These are phyloP conservation scores for Spheniscus mendiculus DNA, from an alignment of 2,113 vertebrate genomes.

Conservation along the genomic window DNA sequence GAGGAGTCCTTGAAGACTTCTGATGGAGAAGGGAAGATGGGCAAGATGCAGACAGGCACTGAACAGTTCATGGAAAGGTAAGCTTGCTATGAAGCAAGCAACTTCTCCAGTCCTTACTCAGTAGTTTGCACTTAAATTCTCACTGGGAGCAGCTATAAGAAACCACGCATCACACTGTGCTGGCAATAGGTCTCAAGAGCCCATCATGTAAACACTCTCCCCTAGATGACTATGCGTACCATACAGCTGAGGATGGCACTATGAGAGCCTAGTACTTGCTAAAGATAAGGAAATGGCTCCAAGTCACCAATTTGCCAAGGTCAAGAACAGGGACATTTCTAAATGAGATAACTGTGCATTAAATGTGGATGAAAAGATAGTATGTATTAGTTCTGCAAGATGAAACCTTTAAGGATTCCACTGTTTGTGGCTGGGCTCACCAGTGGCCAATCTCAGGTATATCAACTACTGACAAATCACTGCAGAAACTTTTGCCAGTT, in stretches of 20 bases:
- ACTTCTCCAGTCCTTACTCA: not conserved
- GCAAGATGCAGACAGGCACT: not conserved
- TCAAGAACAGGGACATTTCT: not conserved
- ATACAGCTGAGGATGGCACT: not conserved
- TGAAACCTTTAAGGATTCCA: not conserved
- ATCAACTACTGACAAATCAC: not conserved
- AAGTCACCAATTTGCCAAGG: not conserved
- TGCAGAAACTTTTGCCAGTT: not conserved
- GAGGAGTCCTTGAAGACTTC: not conserved
- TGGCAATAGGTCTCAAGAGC: not conserved
- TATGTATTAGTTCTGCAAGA: not conserved
- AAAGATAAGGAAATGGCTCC: not conserved
- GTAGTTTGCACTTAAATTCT: not conserved
- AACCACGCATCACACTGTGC: not conserved
- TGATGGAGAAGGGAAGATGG: not conserved
- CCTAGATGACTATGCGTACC: not conserved
- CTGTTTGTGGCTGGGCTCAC: too few species aligned
- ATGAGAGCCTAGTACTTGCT: not conserved
- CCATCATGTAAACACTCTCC: rapidly evolving
- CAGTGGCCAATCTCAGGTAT: not conserved
- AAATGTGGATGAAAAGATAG: rapidly evolving
- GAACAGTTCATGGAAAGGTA: not conserved
- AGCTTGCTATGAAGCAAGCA: not conserved
- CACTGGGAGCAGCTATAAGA: not conserved
- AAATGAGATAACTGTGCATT: not conserved